Percentiles rank a stretch among this genome's conserved stretches.
Conservation (phyloP, 30 jellyfish, hydroid and myxozoan genomes). For the Turritopsis rubra region DNA sequence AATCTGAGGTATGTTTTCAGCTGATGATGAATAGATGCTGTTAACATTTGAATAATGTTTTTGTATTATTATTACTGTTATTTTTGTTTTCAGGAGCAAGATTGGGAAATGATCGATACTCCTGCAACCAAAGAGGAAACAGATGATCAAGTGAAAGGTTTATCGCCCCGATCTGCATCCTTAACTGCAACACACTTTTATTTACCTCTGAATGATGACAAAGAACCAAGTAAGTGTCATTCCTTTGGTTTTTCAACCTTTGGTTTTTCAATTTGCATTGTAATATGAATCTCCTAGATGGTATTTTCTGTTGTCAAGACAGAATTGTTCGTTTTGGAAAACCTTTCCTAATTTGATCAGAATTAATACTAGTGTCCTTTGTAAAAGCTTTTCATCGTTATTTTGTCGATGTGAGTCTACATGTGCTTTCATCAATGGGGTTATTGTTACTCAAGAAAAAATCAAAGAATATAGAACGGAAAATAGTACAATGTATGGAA, state of each 20-base stretch:
- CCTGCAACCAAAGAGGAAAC: conserved; percentile 37
- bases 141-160: conserved; percentile 19
- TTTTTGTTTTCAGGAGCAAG: conserved; percentile 57
- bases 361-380: too few relatives aligned
- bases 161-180: conserved; percentile 26
- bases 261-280: too few relatives aligned
- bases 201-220: conserved; percentile 60
- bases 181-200: conserved; percentile 72
- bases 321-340: too few relatives aligned
- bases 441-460: too few relatives aligned
- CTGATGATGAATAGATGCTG: background rate
- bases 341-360: too few relatives aligned
- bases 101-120: conserved; percentile 85
- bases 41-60: background rate
- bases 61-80: background rate
- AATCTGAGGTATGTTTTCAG: background rate
- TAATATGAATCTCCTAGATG: too few relatives aligned
- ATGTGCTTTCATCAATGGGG: too few relatives aligned
- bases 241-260: background rate
- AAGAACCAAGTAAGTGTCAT: background rate
- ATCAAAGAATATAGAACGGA: too few relatives aligned
- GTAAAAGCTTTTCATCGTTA: too few relatives aligned
- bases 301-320: too few relatives aligned
- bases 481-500: too few relatives aligned
- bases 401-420: too few relatives aligned